phyloP scores from a whole-genome alignment of 2,888 invertebrate species.

The Nephrotoma appendiculata region DNA sequence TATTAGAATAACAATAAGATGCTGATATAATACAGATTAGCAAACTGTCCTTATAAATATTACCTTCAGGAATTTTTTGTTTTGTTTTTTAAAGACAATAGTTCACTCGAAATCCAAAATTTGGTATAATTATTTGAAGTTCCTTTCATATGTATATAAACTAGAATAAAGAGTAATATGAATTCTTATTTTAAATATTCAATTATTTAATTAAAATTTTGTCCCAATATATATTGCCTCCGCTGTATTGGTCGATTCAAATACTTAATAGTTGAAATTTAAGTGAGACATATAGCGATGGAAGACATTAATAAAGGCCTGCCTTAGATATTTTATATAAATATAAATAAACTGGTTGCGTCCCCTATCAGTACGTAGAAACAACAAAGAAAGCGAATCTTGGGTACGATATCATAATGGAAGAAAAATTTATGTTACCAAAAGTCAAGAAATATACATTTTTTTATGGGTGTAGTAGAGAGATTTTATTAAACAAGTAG shows the following conservation, averaged over 20 bases:
- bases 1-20: no score
- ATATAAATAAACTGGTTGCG: neutral
- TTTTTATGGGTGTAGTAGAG: neutral
- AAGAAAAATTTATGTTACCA: neutral
- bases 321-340: neutral
- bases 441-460: neutral
- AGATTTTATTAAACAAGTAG: neutral
- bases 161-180: no score
- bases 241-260: neutral
- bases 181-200: no score
- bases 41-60: no score
- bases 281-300: neutral
- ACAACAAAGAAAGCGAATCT: neutral
- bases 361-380: neutral
- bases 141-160: no score
- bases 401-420: neutral
- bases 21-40: no score
- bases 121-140: no score
- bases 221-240: no score
- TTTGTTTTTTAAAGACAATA: no score
- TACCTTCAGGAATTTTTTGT: no score
- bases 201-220: no score
- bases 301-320: neutral
- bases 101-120: no score
- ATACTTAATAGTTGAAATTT: neutral